phyloP scores from a whole-genome alignment of 2,797 vertebrate species.

The Enteromius thamalakanensis region DNA sequence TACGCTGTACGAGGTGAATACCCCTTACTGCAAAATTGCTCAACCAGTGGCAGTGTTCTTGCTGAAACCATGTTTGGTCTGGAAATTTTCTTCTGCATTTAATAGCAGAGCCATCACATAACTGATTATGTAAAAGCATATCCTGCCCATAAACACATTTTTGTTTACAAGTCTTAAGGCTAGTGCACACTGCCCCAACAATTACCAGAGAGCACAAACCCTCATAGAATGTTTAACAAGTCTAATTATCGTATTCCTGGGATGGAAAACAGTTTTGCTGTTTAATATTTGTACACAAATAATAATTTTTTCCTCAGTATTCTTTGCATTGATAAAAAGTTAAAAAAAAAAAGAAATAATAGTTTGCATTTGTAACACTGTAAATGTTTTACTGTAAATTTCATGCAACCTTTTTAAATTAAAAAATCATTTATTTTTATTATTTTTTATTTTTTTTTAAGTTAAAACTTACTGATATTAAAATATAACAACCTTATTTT shows the following conservation, averaged over 20 bases:
- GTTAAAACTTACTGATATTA: not conserved
- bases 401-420: no score
- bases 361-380: no score
- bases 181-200: not conserved
- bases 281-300: no score
- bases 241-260: no score
- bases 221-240: not conserved
- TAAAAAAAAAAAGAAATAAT: no score
- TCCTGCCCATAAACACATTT: not conserved
- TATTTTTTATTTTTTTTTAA: no score
- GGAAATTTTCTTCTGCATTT: not conserved
- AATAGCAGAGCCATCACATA: not conserved
- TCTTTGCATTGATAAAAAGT: no score
- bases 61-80: not conserved
- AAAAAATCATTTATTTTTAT: no score
- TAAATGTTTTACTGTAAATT: no score
- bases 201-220: not conserved
- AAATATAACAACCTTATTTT: not conserved
- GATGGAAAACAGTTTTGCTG: no score
- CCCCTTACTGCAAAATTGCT: not conserved
- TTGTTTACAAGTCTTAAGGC: not conserved
- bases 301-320: no score
- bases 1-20: conserved; percentile 95
- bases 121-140: not conserved
- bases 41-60: not conserved